Evolutionary conservation across 2,888 invertebrate species (phyloP), one percentile per base, ranked within the genome.

Genomic region (Antheraea yamamai): DNA sequence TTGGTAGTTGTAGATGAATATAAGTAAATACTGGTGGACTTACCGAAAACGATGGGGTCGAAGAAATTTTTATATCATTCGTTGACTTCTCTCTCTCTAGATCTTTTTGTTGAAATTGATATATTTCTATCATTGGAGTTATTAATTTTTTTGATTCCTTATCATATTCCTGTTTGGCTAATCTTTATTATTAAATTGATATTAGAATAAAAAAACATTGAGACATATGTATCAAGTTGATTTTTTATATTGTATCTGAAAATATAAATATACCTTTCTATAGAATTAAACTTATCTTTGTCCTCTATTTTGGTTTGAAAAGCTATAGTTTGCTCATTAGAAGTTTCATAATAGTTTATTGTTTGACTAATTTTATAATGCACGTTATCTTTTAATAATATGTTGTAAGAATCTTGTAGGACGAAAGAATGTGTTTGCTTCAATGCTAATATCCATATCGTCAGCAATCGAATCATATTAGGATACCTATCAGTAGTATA

Each of bases 291-390:
- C 26, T 30, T 66, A 66, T 66, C 6, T 12, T 66, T 66, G 16
- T 66, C 64, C 16, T 66, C 30, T 14, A 30, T 16, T 26, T 66
- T 66, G 0, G 16, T 66, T 66, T 66, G 26, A 20, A 30, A 30
- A 30, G 14, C 4, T 66, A 30, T 30, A 26, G 26, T 66, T 66
- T 26, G 14, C 66, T 78, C 74, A 16, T 87, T 80, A 83, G 87
- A 84, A 75, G 87, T 88, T 77, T 91, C 89, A 0, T 85, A 82
- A 0, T 87, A 84, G 18, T 77, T 76, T 26, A 90, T 77, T 1
- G 79, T 74, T 73, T 88, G 81, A 72, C 89, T 85, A 30, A 90
- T 84, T 74, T 82, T 86, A 74, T 87, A 88, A 75, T 86, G 84
- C 8, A 78, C 81, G 76, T 80, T 83, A 75, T 86, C 83, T 77